Conservation (phyloP, 2,888 invertebrate species). For the Lutraria lutraria region DNA sequence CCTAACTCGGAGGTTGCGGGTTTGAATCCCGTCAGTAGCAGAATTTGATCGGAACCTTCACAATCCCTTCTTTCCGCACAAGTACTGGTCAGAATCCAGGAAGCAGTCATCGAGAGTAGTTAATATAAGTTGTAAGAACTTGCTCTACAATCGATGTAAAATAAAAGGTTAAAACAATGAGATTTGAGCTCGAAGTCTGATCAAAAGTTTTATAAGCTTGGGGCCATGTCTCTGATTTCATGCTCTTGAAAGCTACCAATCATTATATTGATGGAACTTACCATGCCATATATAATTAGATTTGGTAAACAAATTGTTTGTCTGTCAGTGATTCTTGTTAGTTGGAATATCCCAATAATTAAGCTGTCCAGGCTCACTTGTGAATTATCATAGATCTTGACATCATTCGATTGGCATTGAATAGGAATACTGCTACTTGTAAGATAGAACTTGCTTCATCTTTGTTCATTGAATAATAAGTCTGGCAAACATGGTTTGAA, state of each 20-base stretch:
- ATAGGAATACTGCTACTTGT: neutral
- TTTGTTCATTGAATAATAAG: neutral
- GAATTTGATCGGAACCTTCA: too few species aligned
- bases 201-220: too few species aligned
- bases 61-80: too few species aligned
- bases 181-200: too few species aligned
- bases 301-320: neutral
- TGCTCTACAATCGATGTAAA: too few species aligned
- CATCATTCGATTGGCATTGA: neutral
- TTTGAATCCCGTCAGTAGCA: too few species aligned
- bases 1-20: too few species aligned
- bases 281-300: neutral
- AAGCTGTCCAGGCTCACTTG: neutral
- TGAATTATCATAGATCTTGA: conserved; percentile 7
- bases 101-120: too few species aligned
- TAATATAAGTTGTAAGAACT: too few species aligned
- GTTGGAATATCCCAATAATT: conserved; percentile 1
- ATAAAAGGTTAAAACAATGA: too few species aligned
- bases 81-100: too few species aligned
- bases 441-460: neutral
- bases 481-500: neutral
- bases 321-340: neutral
- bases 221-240: too few species aligned
- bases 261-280: neutral
- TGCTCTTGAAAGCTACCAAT: neutral